Evolutionary conservation across 23 tunicate species (phyloP).

Genomic region (Clavelina lepadiformis): DNA sequence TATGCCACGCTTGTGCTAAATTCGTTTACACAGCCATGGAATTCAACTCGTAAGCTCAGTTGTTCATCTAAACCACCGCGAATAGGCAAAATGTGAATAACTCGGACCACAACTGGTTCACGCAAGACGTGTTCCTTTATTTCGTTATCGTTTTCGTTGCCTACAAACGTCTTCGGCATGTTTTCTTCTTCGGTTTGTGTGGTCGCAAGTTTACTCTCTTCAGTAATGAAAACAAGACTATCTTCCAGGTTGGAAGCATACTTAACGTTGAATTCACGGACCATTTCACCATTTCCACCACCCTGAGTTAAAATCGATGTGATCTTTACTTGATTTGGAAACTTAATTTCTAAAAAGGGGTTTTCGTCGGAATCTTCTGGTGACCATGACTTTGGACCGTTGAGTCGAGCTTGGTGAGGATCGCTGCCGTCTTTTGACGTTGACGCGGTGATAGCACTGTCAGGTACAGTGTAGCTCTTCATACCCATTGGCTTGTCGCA

Average conservation of each 20-base stretch:
- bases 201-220: background rate
- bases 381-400: constrained; percentile 45
- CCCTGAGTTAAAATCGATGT: constrained; percentile 56
- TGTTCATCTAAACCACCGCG: constrained; percentile 15
- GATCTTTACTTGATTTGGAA: constrained; percentile 34
- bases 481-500: constrained; percentile 83
- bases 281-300: constrained; percentile 37
- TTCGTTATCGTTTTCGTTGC: constrained; percentile 47
- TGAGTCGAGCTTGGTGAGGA: constrained; percentile 36
- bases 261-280: constrained; percentile 29
- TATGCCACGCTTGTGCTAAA: constrained; percentile 26
- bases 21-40: constrained; percentile 54
- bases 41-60: constrained; percentile 54
- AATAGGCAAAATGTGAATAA: constrained; percentile 45
- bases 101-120: constrained; percentile 22
- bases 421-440: constrained; percentile 48
- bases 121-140: constrained; percentile 40
- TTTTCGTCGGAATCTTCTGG: constrained; percentile 38
- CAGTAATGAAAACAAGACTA: no score
- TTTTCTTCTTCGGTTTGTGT: background rate
- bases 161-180: constrained; percentile 18
- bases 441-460: constrained; percentile 52
- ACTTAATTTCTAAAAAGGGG: constrained; percentile 52
- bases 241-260: constrained; percentile 18
- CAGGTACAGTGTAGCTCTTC: constrained; percentile 35